Base-by-base conservation (phyloP, 2,888 invertebrate species). In the Arge pagana region DNA sequence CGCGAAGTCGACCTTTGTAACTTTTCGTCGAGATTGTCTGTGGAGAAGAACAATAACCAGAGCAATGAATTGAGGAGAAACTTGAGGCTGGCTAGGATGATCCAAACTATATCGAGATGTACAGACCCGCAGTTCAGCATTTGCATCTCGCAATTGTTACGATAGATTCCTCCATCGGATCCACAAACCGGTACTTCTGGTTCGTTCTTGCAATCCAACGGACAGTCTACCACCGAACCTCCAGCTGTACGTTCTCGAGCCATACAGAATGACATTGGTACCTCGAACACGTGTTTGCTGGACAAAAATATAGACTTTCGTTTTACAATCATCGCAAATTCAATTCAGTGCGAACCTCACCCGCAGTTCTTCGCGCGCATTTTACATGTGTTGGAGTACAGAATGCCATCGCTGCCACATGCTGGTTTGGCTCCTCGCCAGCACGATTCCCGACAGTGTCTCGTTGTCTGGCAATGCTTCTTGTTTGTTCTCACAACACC, bases 361-460 rank as follows among this genome's bases (percentile, higher is more conserved):
- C 94, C 94, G 79, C 94, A 94, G 74, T 94, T 94, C 66, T 93
- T 91, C 28, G 91, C 86, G 73, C 91, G 90, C 93, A 94, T 93
- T 68, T 91, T 85, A 72, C 93, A 94, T 45, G 91, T 89, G 76
- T 92, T 93, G 35, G 91, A 86, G 76, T 94, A 94, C 36, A 94
- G 82, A 62, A 91, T 88, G 0, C 93, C 92, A 72, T 94, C 93
- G 7, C 93, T 93, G 1, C 92, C 94, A 68, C 94, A 94, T 5
- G 92, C 92, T 3, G 93, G 92, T 61, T 90, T 83, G 37, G 92
- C 91, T 13, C 90, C 91, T 26, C 93, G 83, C 92, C 93, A 93
- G 72, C 93, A 94, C 2, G 91, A 89, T 74, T 94, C 93, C 19
- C 93, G 84, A 74, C 93, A 94, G 77, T 93, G 93, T 55, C 93